phyloP scores from a whole-genome alignment of 2,797 vertebrate species.

The Eutrigla gurnardus region DNA sequence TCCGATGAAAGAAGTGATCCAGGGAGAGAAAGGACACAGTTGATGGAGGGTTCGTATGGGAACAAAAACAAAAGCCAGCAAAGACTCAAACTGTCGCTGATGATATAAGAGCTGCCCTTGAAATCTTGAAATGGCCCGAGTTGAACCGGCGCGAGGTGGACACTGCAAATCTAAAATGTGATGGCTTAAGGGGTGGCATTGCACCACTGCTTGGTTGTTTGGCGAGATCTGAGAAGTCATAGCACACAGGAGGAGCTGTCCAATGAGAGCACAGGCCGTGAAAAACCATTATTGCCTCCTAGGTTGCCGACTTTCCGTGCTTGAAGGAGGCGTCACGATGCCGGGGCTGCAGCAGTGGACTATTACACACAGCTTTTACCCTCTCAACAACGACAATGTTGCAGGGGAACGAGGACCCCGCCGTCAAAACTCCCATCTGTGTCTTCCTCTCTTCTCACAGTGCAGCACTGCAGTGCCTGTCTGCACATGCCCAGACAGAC shows the following conservation, averaged over 20 bases:
- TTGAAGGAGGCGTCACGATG: constrained; percentile 31
- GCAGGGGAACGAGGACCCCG: constrained; percentile 51
- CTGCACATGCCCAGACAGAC: constrained; percentile 82
- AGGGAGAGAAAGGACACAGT: constrained; percentile 10
- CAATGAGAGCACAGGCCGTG: constrained; percentile 9
- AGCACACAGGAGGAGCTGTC: background rate
- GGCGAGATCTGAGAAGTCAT: constrained; percentile 15
- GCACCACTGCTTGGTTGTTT: constrained; percentile 20
- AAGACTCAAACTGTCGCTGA: constrained; percentile 11
- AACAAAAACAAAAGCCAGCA: constrained; percentile 24
- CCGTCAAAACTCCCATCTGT: constrained; percentile 60
- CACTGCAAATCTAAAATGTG: constrained; percentile 1
- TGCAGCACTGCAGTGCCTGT: constrained; percentile 79
- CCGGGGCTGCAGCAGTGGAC: constrained; percentile 16
- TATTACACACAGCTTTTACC: constrained; percentile 33
- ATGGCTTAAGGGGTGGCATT: background rate
- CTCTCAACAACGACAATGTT: constrained; percentile 42
- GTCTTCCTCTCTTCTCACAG: constrained; percentile 55
- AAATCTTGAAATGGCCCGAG: constrained; percentile 6
- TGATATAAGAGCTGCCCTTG: constrained; percentile 25
- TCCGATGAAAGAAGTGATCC: constrained; percentile 34
- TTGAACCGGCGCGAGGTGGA: constrained; percentile 9
- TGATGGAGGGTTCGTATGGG: constrained; percentile 3
- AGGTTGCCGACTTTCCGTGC: constrained; percentile 39
- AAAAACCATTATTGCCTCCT: constrained; percentile 28